These are phyloP conservation scores for Acanthacorydalis orientalis DNA, from an alignment of 2,888 invertebrate genomes.

Conservation along the genomic window DNA sequence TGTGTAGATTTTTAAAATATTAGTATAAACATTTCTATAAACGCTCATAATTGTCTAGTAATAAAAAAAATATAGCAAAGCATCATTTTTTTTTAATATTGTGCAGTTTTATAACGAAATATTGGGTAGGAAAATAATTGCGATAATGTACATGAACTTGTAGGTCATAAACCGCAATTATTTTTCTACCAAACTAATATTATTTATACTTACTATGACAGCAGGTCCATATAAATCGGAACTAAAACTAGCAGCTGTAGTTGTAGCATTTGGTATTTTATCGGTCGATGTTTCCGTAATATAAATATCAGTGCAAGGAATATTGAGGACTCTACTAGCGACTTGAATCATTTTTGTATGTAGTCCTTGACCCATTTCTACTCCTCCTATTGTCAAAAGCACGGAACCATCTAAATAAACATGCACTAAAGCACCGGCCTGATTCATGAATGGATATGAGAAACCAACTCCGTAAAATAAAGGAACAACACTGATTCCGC, in stretches of 20 bases:
- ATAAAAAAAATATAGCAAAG: too few relatives aligned
- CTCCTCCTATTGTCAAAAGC: slow-evolving; percentile 77
- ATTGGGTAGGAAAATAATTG: too few relatives aligned
- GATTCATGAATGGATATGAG: slow-evolving; percentile 58
- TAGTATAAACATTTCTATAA: too few relatives aligned
- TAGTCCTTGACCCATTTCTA: slow-evolving; percentile 94
- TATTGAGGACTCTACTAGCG: slow-evolving; percentile 54
- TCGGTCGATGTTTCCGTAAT: slow-evolving; percentile 74
- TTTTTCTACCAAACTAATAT: too few relatives aligned
- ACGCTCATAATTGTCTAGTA: too few relatives aligned
- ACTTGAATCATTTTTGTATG: slow-evolving; percentile 94
- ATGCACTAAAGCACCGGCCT: slow-evolving; percentile 73
- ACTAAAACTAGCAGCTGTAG: slow-evolving; percentile 77
- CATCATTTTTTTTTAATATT: too few relatives aligned
- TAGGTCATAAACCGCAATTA: too few relatives aligned
- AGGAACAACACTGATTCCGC: slow-evolving; percentile 66
- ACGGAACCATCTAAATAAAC: slow-evolving; percentile 84
- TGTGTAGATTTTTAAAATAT: too few relatives aligned
- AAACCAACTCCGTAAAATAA: slow-evolving; percentile 77
- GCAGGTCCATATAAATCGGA: slow-evolving; percentile 90
- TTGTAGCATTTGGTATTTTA: slow-evolving; percentile 79
- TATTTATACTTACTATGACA: slow-evolving; percentile 35
- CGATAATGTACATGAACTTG: too few relatives aligned
- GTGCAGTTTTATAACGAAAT: too few relatives aligned
- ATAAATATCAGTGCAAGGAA: slow-evolving; percentile 57